Conservation (phyloP, 2,113 vertebrate genomes). For the Chaetodon trifascialis region DNA sequence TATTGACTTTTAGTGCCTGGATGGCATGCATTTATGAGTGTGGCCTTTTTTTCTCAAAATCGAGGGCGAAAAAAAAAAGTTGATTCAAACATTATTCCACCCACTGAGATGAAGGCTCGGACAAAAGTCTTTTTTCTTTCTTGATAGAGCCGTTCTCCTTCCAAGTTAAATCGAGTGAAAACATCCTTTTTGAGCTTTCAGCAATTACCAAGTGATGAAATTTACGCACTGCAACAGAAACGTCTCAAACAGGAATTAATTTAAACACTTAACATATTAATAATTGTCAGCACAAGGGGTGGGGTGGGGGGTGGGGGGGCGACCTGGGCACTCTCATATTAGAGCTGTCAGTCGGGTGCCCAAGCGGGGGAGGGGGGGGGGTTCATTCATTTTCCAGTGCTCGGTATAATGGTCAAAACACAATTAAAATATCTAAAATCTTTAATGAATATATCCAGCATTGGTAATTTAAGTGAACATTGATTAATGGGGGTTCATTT, state of each 20-base stretch:
- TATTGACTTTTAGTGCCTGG: slow-evolving; percentile 55
- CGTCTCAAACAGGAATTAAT: slow-evolving; percentile 68
- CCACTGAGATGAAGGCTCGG: slow-evolving; percentile 26
- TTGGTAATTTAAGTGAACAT: slow-evolving; percentile 66
- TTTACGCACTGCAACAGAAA: slow-evolving; percentile 55
- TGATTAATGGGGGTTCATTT: slow-evolving; percentile 80
- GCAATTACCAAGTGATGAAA: slow-evolving; percentile 64
- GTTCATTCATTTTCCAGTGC: slow-evolving; percentile 67
- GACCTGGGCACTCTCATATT: slow-evolving; percentile 55
- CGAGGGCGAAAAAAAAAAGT: slow-evolving; percentile 17
- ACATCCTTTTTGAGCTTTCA: slow-evolving; percentile 47
- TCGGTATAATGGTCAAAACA: slow-evolving; percentile 71
- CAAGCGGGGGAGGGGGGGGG: slow-evolving; percentile 34
- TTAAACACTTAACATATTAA: slow-evolving; percentile 73
- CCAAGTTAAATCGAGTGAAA: slow-evolving; percentile 57
- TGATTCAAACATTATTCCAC: slow-evolving; percentile 30
- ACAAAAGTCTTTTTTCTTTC: slow-evolving; percentile 1
- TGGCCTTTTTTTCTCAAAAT: slow-evolving; percentile 24
- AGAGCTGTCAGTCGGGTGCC: slow-evolving; percentile 68
- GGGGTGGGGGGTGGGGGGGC: not conserved
- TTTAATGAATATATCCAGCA: slow-evolving; percentile 75
- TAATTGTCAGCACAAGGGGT: slow-evolving; percentile 69
- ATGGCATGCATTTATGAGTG: slow-evolving; percentile 47
- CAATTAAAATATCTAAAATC: slow-evolving; percentile 78
- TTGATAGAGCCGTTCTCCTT: slow-evolving; percentile 11